These are phyloP conservation scores for Drosophila kohkoa DNA, from an alignment of 1,140 invertebrate species.

Conservation along the genomic window DNA sequence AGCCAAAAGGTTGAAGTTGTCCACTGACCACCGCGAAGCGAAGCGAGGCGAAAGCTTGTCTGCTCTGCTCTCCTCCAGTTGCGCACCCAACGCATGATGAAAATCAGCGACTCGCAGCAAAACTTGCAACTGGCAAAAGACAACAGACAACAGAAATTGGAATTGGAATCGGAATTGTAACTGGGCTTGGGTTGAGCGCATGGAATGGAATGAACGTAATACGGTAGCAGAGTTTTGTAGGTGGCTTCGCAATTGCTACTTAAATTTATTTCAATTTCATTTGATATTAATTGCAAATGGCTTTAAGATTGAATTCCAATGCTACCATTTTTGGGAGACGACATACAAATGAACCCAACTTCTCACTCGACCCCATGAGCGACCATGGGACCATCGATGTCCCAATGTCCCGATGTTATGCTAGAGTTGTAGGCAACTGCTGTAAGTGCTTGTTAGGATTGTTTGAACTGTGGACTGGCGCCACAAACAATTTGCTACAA, in stretches of 20 bases:
- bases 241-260: constrained; percentile 71
- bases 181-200: background rate
- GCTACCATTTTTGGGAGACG: constrained; percentile 66
- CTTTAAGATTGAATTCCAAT: constrained; percentile 79
- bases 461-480: constrained; percentile 52
- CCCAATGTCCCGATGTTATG: constrained; percentile 7
- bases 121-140: background rate
- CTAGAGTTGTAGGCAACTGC: constrained; percentile 13
- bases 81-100: constrained; percentile 68
- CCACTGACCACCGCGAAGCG: constrained; percentile 57
- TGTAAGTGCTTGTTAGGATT: constrained; percentile 61
- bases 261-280: constrained; percentile 85
- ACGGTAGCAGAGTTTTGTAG: constrained; percentile 45
- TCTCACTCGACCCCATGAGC: constrained; percentile 56
- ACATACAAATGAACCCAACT: constrained; percentile 66
- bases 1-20: constrained; percentile 70
- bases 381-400: constrained; percentile 2
- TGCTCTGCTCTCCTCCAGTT: constrained; percentile 5
- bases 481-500: constrained; percentile 80
- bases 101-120: constrained; percentile 62
- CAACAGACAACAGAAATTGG: constrained; percentile 21
- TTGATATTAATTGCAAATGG: constrained; percentile 85
- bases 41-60: constrained; percentile 47
- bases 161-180: constrained; percentile 40
- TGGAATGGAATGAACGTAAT: constrained; percentile 7